Base-by-base conservation (phyloP, 2,113 vertebrate genomes). In the Helogale parvula region DNA sequence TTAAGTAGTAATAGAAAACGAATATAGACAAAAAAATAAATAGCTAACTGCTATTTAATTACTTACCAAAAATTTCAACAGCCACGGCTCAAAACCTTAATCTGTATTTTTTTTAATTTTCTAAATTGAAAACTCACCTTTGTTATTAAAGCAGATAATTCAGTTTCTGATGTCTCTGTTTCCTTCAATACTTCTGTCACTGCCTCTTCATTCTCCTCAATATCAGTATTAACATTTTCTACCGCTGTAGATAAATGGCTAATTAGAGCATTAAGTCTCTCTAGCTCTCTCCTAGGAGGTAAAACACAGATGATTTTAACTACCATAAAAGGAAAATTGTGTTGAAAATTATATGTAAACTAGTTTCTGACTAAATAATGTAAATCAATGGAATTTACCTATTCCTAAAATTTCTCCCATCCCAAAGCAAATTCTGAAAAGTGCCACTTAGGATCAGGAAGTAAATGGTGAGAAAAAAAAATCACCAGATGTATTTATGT, bases 261-360 rank as follows among this genome's bases (percentile, higher is more conserved):
- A 19, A 0, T 14, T 0, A 97, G n/a, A n/a, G 0, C 0, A 0
- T 0, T 9, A 6, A 98, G 77, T 16, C 79, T 63, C 0, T 45
- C 60, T 2, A 87, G 0, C 5, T 97, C 88, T 83, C 1, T 97
- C 86, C 97, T 98, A 68, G 27, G 60, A 57, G 35, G 33, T 50
- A 93, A 91, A 91, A 83, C 4, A 96, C 10, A 86, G 14, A 9
- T 89, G 21, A 65, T 27, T 90, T 85, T 66, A 77, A 33, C 7
- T 16, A 47, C 8, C 38, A 52, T 66, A 31, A 88, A 97, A 57
- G 47, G 1, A n/a, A 96, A 85, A 88, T 15, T 83, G 33, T 72
- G 71, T 86, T n/a, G 77, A 88, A 94, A 96, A 33, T 47, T 60
- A 79, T 68, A 57, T 66, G 79, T 79, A 79, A 88, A 89, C 72